Evolutionary conservation across 2,113 vertebrate genomes (phyloP).

Genomic region (Perca fluviatilis): DNA sequence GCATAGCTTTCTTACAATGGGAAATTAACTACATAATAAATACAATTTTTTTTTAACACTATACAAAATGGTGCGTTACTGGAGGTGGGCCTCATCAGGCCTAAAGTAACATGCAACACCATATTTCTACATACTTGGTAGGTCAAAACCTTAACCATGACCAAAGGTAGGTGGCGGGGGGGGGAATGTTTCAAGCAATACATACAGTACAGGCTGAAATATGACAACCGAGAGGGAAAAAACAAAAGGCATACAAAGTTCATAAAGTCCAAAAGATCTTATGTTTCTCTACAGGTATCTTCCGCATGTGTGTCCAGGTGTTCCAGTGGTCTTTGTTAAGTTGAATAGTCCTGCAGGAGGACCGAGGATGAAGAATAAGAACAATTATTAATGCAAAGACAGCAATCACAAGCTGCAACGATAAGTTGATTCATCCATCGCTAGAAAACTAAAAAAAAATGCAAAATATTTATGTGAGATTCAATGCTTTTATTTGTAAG

Average conservation of each 20-base stretch:
- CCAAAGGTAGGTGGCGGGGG: not conserved
- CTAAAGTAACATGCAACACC: slow-evolving; percentile 52
- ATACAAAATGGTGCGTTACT: slow-evolving; percentile 66
- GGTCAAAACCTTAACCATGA: slow-evolving; percentile 35
- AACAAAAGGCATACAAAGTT: slow-evolving; percentile 48
- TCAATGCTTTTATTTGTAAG: not conserved
- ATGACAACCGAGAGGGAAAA: slow-evolving; percentile 31
- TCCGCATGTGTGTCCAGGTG: slow-evolving; percentile 37
- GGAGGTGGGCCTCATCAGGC: not conserved
- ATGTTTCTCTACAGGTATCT: slow-evolving; percentile 27
- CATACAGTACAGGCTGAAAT: slow-evolving; percentile 66
- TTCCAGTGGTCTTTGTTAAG: slow-evolving; percentile 59
- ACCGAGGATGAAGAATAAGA: not conserved
- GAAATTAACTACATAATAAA: slow-evolving; percentile 75
- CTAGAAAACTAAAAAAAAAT: not conserved
- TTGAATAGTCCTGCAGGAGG: slow-evolving; percentile 80
- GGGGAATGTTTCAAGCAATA: slow-evolving; percentile 67
- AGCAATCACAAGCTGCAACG: not conserved
- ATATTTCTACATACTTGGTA: slow-evolving; percentile 27
- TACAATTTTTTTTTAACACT: slow-evolving; percentile 68
- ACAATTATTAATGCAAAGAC: not conserved
- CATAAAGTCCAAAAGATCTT: slow-evolving; percentile 55
- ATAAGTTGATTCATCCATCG: not conserved
- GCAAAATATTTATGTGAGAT: not conserved
- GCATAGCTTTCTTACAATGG: slow-evolving; percentile 25